Conservation (phyloP, 2,113 vertebrate species). For the Burhinus bistriatus region DNA sequence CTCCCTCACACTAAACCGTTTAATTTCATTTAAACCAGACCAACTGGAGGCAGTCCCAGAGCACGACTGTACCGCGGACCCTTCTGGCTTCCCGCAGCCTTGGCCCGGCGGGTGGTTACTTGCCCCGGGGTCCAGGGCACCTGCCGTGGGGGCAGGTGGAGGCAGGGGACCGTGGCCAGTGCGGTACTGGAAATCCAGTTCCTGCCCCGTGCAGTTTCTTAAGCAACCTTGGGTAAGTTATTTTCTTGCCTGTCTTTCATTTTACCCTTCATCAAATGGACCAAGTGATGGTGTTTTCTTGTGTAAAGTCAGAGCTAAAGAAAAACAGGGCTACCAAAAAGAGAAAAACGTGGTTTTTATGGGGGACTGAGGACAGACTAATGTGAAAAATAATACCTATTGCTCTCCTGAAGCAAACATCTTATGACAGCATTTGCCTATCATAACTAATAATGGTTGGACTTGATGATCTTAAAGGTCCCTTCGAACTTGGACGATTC, state of each 20-base stretch:
- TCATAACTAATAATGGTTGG: neutral
- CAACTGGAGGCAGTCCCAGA: neutral
- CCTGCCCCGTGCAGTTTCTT: no score
- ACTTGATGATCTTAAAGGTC: neutral
- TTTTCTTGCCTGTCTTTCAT: neutral
- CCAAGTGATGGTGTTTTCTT: neutral
- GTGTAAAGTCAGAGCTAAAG: neutral
- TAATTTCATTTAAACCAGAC: neutral
- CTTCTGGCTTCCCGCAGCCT: no score
- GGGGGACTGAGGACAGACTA: neutral
- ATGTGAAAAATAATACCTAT: neutral
- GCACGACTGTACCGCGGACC: no score
- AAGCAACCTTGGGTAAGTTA: neutral
- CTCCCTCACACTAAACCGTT: neutral
- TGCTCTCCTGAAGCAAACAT: neutral
- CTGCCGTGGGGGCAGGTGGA: no score
- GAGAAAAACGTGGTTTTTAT: neutral
- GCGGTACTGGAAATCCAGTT: no score
- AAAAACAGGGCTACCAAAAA: neutral
- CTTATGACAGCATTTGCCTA: fast-evolving
- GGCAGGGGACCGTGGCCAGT: no score
- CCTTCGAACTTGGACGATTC: neutral
- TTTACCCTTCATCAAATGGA: neutral
- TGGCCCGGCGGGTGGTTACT: no score
- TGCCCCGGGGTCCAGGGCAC: no score